Conservation (phyloP, 2,797 vertebrate species). For the Lagodon rhomboides region DNA sequence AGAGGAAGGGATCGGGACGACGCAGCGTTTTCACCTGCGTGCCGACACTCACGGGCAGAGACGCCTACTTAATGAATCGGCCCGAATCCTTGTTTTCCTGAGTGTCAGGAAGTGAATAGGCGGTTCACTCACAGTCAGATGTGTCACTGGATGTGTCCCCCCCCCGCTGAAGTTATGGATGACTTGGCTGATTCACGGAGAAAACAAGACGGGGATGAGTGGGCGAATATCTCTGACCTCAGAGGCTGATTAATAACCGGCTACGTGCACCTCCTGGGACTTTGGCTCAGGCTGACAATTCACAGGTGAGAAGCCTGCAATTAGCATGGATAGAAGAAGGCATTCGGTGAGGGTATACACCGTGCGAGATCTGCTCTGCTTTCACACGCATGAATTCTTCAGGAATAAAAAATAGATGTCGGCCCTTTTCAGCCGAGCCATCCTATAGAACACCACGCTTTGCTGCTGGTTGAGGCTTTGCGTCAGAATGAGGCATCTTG, state of each 20-base stretch:
- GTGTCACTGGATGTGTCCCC: constrained; percentile 42
- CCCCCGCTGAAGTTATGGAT: constrained; percentile 29
- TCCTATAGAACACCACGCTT: background rate
- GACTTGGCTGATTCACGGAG: constrained; percentile 44
- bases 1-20: constrained; percentile 18
- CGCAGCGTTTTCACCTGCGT: constrained; percentile 28
- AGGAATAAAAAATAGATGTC: background rate
- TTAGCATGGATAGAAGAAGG: constrained; percentile 24
- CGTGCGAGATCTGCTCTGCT: constrained; percentile 32
- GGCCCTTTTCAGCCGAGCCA: constrained; percentile 27
- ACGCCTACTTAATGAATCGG: constrained; percentile 14
- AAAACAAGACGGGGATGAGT: constrained; percentile 43
- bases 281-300: constrained; percentile 37
- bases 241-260: constrained; percentile 51
- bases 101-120: constrained; percentile 44
- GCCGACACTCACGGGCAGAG: constrained; percentile 41
- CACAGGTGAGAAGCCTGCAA: constrained; percentile 45
- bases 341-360: constrained; percentile 5
- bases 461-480: constrained; percentile 40
- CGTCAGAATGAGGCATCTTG: constrained; percentile 36
- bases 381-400: background rate
- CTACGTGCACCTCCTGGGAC: constrained; percentile 25
- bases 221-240: constrained; percentile 42
- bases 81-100: constrained; percentile 30
- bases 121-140: constrained; percentile 57